Base-by-base conservation (phyloP, 2,888 invertebrate genomes). In the Prostheceraeus crozeri region DNA sequence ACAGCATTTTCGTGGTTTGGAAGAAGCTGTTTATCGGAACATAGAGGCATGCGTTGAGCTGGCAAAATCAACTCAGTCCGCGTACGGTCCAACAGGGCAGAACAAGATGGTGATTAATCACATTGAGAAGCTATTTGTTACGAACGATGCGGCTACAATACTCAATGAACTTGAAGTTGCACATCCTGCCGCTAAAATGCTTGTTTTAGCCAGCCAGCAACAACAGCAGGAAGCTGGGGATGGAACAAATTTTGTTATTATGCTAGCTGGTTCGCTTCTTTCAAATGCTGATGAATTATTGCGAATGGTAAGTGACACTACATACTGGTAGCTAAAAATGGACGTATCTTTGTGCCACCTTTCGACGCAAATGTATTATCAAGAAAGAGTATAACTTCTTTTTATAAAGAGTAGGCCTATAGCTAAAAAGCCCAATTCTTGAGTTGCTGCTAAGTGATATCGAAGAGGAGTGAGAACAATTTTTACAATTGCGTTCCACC, bases 71-170 rank as follows among this genome's bases (percentile, higher is more conserved):
- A 85, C 96, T 23, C 84, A 87, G 65, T 88, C 94, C 21, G 89
- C 94, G 1, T 98, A 90, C 77, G 98, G 98, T 0, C 98, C 98
- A 6, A 23, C 62, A 79, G 80, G 80, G 57, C 79, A 80, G 71
- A 98, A 98, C 78, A 99, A 99, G 81, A 94, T 99, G 88, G 86
- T 99, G 21, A 96, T 99, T 62, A 99, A 98, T 78, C 94, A 98
- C 75, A 82, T 99, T 67, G 94, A 94, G 72, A 98, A 98, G 73
- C 84, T 96, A 68, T 98, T 96, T 79, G 89, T 99, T 2, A 99
- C 98, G 1, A 96, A 90, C 75, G 98, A 99, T 81, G 98, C 96
- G 21, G 96, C 91, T 1, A 98, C 98, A 0, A 96, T 99, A 64
- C 86, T 99, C 68, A 83, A 86, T 65, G 91, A 94, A 75, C 77